Percentiles rank a stretch among this genome's conserved stretches.
Conservation (phyloP, 2,797 vertebrate species). For the Champsocephalus gunnari region DNA sequence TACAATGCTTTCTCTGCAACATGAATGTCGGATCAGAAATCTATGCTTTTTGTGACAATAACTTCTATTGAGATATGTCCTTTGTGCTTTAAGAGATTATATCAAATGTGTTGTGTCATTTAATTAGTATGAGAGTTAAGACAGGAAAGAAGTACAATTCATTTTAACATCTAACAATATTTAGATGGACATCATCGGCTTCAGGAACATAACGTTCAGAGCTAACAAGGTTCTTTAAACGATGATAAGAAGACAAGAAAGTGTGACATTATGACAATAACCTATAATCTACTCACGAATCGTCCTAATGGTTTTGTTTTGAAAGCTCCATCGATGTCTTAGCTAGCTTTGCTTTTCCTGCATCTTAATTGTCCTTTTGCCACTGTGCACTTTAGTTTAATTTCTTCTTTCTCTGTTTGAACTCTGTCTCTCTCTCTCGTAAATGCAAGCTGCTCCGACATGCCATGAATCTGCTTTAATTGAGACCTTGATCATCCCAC, state of each 20-base stretch:
- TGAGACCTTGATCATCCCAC: constrained; percentile 72
- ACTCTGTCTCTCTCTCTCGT: constrained; percentile 19
- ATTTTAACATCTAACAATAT: neutral
- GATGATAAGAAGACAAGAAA: neutral
- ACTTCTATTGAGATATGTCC: neutral
- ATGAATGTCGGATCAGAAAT: too few species aligned
- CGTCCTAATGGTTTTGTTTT: constrained; percentile 8
- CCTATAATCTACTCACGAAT: constrained; percentile 13
- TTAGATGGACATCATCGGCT: neutral
- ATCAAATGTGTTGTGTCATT: neutral
- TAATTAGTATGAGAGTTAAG: neutral
- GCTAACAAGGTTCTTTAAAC: constrained; percentile 1
- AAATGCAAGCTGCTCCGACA: constrained; percentile 42
- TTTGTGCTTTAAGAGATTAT: neutral
- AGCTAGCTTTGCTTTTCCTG: neutral
- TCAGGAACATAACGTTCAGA: neutral
- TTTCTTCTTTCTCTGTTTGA: constrained; percentile 35
- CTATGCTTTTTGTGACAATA: rapidly evolving
- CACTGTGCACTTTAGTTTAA: neutral
- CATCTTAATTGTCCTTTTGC: neutral
- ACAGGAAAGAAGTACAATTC: neutral
- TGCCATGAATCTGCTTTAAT: constrained; percentile 42
- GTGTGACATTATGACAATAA: neutral
- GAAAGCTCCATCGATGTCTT: neutral
- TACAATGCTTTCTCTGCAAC: too few species aligned